These are phyloP conservation scores for Spheniscus humboldti DNA, from an alignment of 2,797 vertebrate genomes.

Conservation along the genomic window DNA sequence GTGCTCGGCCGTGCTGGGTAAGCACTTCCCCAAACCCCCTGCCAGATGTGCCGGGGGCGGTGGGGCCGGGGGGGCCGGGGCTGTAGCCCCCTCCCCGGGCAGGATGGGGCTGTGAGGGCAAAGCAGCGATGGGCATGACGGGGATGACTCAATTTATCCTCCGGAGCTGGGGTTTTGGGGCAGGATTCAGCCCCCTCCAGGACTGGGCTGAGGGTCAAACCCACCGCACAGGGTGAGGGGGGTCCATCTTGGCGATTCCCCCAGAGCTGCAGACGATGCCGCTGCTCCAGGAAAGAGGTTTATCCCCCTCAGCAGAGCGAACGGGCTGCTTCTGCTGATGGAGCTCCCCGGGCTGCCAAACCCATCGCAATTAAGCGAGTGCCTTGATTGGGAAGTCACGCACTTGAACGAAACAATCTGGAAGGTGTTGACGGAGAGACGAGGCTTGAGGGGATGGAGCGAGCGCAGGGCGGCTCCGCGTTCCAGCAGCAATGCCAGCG, in stretches of 20 bases:
- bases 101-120: neutral
- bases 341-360: conserved; percentile 5
- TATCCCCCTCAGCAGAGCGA: neutral
- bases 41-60: neutral
- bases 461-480: fast-evolving
- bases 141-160: neutral
- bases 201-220: neutral
- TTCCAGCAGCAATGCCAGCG: neutral
- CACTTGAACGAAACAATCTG: neutral
- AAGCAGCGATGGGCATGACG: neutral
- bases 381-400: conserved; percentile 13
- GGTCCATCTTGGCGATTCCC: neutral
- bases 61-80: neutral
- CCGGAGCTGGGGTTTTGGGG: neutral
- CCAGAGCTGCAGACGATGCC: neutral
- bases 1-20: neutral
- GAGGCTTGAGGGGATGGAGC: neutral
- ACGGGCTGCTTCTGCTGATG: neutral
- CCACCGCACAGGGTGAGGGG: neutral
- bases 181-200: neutral
- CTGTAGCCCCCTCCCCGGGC: neutral
- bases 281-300: neutral
- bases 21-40: neutral
- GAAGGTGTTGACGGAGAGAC: neutral
- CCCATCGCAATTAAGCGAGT: neutral